Conservation (phyloP, 37 sponge, comb jelly and placozoan genomes). For the Ephydatia muelleri region DNA sequence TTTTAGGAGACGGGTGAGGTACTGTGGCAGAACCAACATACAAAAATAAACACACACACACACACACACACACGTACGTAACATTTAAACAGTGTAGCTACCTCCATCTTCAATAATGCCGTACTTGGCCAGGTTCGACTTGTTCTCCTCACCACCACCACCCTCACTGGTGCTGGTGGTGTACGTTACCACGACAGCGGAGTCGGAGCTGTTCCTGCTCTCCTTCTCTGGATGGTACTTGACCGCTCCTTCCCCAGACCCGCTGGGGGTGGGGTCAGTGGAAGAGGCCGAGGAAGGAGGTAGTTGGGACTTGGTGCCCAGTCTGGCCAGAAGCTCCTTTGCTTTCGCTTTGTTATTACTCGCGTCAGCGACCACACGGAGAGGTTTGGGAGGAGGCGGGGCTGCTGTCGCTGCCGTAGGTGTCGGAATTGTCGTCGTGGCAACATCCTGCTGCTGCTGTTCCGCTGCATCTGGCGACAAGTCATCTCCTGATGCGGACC, state of each 20-base stretch:
- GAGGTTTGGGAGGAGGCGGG: neutral
- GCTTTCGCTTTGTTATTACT: neutral
- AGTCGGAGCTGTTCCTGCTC: neutral
- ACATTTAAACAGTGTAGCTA: slow-evolving; percentile 8
- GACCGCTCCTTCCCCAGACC: neutral
- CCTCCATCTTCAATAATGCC: slow-evolving; percentile 48
- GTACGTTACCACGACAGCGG: neutral
- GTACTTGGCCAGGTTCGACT: slow-evolving; percentile 32
- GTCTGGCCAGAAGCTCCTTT: neutral
- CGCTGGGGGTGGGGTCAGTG: too few relatives aligned
- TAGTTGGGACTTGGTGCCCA: neutral
- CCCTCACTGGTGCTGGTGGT: neutral
- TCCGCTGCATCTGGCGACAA: neutral
- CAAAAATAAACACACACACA: neutral
- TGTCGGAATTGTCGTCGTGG: too few relatives aligned
- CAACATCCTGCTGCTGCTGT: too few relatives aligned
- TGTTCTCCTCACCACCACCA: neutral
- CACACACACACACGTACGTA: neutral
- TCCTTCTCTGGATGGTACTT: neutral
- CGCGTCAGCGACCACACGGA: neutral
- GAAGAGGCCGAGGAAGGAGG: neutral
- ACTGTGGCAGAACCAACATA: neutral
- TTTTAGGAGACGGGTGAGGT: too few relatives aligned
- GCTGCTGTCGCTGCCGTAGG: neutral
- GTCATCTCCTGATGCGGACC: neutral